Base-by-base conservation (phyloP, 2,888 invertebrate species). In the Pseudococcus longispinus region DNA sequence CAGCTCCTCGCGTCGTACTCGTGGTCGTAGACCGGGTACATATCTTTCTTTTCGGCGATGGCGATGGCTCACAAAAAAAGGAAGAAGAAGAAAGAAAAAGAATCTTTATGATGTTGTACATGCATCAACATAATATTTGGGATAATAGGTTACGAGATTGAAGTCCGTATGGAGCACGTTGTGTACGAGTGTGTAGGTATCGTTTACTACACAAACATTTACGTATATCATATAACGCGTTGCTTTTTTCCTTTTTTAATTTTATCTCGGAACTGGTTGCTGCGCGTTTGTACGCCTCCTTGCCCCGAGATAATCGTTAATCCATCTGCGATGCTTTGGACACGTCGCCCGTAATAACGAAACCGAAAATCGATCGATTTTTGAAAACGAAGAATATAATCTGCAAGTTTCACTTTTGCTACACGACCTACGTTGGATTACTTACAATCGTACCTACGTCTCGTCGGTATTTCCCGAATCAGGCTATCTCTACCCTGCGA, bases 111-210 rank as follows among this genome's bases (percentile, higher is more conserved):
- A 60, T 60, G 60, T 60, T 60, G 60, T 60, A 13, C 42, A n/a
- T 20, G 77, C 77, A 80, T 80, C 77, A 80, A 80, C 77, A 80
- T 80, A 80, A 80, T 80, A 80, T 80, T 80, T 80, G 77, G 77
- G 77, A 80, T 80, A 80, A 80, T 80, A 80, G 77, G 77, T 80
- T 80, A 80, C 77, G 77, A 80, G 77, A 80, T 80, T 80, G 26
- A 80, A 80, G 42, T 80, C 42, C 42, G 77, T 42, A 42, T 32
- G 18, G 15, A 26, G 77, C 37, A 32, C n/a, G 20, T 20, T 18
- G 74, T 23, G 29, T 70, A 37, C 37, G 9, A 37, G 37, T 37
- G 37, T 37, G 37, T 37, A 37, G 37, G 37, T 37, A 70, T 23
- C 77, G 20, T 42, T 42, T 42, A 37, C 42, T 11, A 37, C 20